These are phyloP conservation scores for Eurystomus glaucurus DNA, from an alignment of 2,797 vertebrate species.

Conservation along the genomic window DNA sequence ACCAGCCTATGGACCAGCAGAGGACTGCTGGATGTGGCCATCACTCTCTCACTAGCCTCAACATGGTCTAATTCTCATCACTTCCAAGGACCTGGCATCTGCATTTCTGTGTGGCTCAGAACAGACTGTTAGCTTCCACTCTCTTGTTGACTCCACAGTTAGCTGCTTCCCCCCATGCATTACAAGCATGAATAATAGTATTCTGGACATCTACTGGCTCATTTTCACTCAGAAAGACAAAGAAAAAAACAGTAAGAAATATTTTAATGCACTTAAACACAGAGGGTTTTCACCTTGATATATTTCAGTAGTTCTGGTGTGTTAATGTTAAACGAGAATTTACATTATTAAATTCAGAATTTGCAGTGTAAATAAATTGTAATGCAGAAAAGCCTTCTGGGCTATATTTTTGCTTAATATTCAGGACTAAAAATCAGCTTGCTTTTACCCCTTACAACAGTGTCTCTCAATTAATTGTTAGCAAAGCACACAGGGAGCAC, in stretches of 20 bases:
- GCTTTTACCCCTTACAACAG: not conserved
- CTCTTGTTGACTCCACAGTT: not conserved
- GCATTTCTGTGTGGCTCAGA: not conserved
- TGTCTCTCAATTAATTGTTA: not conserved
- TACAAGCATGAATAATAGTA: not conserved
- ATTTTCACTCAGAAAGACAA: not conserved
- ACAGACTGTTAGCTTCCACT: not conserved
- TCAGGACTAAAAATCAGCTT: not conserved
- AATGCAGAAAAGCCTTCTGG: not conserved
- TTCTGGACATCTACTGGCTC: not conserved
- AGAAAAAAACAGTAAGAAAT: not conserved
- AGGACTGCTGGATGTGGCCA: not conserved
- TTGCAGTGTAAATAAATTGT: not conserved
- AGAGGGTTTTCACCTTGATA: not conserved
- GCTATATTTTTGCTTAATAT: not conserved
- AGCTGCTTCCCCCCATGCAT: not conserved
- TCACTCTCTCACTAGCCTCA: not conserved
- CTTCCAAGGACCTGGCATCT: not conserved
- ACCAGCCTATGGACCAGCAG: not conserved
- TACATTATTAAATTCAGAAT: not conserved
- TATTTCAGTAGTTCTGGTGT: not conserved
- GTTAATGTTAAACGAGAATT: not conserved
- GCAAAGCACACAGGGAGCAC: not conserved
- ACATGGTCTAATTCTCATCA: not conserved
- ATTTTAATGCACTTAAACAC: not conserved